Evolutionary conservation across 2,888 invertebrate species (phyloP), one percentile per base, ranked within the genome.

Genomic region (Melanotus villosus): DNA sequence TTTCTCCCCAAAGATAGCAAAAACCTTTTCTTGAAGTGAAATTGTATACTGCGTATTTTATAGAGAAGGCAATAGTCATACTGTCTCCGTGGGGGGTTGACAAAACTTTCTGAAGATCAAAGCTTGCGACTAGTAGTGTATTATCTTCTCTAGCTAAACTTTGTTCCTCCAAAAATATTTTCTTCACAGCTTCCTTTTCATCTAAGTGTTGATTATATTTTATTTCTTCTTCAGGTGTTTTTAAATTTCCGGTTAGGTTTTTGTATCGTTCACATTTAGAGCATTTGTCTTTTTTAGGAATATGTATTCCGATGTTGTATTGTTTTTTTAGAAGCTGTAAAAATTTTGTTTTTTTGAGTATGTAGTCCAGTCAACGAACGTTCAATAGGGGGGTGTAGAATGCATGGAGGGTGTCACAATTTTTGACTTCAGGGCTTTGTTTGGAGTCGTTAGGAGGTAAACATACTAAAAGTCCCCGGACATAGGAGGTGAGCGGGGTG

Each of bases 1-100:
- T 67, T 21, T 76, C 73, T 12, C 70, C 74, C 73, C 70, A 74
- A 1, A 66, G 16, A 34, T 70, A 76, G 57, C 77, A 76, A 59
- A 50, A 71, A 23, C 65, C 76, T 14, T 71, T 58, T 59, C 69
- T 71, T n/a, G 70, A 26, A n/a, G 73, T 75, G 16, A 76, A 73
- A 71, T 76, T 76, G 32, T 71, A 77, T 1, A 75, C 70, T 34
- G 72, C 68, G 45, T 75, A 75, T 62, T 76, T 76, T 52, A 75
- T 59, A 5, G 70, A 60, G 54, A 74, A 77, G 18, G 58, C 68
- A 2, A 73, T 57, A 10, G 72, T 10, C 64, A 75, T 65, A 52
- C 64, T 73, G 6, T 71, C 65, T n/a, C 72, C 75, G 57, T 70
- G 63, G 2, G 73, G 73, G n/a, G 75, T 77, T 23, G 68, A 65